These are phyloP conservation scores for Panurus biarmicus DNA, from an alignment of 2,113 vertebrate species.

Conservation along the genomic window DNA sequence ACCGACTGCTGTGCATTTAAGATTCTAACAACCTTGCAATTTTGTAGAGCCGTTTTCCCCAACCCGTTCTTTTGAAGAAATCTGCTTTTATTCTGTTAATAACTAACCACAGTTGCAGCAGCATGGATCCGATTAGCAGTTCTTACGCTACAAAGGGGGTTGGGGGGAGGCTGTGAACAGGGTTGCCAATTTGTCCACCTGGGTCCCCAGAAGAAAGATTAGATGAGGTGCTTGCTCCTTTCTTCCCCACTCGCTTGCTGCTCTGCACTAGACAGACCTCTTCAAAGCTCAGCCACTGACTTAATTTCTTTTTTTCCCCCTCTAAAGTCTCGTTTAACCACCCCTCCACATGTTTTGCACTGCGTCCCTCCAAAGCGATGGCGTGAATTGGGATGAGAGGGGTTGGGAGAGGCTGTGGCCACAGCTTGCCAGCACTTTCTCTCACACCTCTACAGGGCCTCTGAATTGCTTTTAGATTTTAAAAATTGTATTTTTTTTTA, in stretches of 20 bases:
- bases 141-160: slow-evolving; percentile 71
- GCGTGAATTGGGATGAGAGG: background rate
- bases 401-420: background rate
- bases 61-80: slow-evolving; percentile 77
- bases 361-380: background rate
- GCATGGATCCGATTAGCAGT: slow-evolving; percentile 82
- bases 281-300: slow-evolving; percentile 52
- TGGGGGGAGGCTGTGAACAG: slow-evolving; percentile 60
- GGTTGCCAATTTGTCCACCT: slow-evolving; percentile 79
- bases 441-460: background rate
- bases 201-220: slow-evolving; percentile 74
- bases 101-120: slow-evolving; percentile 78
- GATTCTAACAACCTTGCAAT: slow-evolving; percentile 82
- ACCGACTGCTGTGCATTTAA: slow-evolving; percentile 77
- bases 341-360: slow-evolving; percentile 1
- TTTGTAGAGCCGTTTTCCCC: slow-evolving; percentile 70
- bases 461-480: background rate
- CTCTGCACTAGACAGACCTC: slow-evolving; percentile 44
- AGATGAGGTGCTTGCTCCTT: slow-evolving; percentile 67
- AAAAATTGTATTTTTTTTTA: background rate
- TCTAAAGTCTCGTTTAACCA: slow-evolving; percentile 31
- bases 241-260: slow-evolving; percentile 23
- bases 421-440: background rate
- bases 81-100: slow-evolving; percentile 81
- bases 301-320: background rate